Conservation (phyloP, 2,888 invertebrate species). For the Sarcophaga carnaria region DNA sequence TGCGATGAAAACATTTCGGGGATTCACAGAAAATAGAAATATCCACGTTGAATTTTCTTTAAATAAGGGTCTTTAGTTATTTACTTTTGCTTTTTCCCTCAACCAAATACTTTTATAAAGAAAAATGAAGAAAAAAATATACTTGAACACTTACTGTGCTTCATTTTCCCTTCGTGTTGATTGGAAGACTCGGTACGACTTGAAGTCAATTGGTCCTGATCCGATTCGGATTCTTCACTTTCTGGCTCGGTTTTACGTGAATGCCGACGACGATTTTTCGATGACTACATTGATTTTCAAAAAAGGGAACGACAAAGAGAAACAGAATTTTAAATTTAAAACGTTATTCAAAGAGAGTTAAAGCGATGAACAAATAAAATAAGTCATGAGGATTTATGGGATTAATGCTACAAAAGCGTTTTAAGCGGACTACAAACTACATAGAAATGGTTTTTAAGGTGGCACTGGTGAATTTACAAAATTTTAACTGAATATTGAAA, state of each 20-base stretch:
- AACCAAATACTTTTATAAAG: conserved; percentile 46
- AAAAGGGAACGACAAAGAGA: conserved; percentile 66
- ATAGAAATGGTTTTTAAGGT: background rate
- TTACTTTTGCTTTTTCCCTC: background rate
- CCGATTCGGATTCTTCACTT: conserved; percentile 89
- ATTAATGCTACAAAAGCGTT: conserved; percentile 63
- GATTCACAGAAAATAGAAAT: too few relatives aligned
- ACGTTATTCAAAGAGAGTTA: background rate
- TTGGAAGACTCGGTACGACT: conserved; percentile 89
- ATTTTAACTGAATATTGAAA: conserved; percentile 13
- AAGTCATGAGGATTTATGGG: conserved; percentile 64
- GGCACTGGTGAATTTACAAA: background rate
- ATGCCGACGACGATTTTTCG: conserved; percentile 85
- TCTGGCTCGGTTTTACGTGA: conserved; percentile 86
- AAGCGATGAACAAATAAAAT: background rate
- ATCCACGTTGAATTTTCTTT: too few relatives aligned
- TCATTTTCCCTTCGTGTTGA: conserved; percentile 88
- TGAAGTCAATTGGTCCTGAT: conserved; percentile 88
- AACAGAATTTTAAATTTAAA: conserved; percentile 27
- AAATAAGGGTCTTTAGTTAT: too few relatives aligned
- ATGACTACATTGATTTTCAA: conserved; percentile 79
- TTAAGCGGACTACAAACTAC: conserved; percentile 52
- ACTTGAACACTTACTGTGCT: conserved; percentile 84
- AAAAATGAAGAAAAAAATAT: background rate
- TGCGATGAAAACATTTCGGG: too few relatives aligned